Evolutionary conservation across 2,113 vertebrate genomes (phyloP), one percentile per base, ranked within the genome.

Genomic region (Brachirus orientalis): DNA sequence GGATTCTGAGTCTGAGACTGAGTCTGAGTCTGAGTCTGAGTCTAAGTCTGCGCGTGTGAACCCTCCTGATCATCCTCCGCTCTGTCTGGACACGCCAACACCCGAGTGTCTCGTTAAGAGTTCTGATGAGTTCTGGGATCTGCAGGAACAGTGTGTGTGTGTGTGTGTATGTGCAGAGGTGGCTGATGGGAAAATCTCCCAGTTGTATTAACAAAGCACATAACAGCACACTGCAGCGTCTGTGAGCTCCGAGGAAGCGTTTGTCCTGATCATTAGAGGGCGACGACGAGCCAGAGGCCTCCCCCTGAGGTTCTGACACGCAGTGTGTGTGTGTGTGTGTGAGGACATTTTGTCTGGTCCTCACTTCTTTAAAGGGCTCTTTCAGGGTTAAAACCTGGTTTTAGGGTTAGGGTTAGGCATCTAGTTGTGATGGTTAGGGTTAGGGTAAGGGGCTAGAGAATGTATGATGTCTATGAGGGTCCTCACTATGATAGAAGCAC

Each of bases 101-200:
- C 88, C 77, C 18, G 28, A 59, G 77, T 62, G 68, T 75, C 80
- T 87, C 71, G 91, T 90, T 91, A 92, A 63, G 61, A 48, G 61
- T 73, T 84, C 80, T 75, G 77, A 67, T 22, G 36, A 84, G 72
- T 74, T 56, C 67, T 79, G 36, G 85, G 72, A 75, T 56, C 67
- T 79, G 54, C 40, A 44, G 50, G 56, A 58, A 58, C 68, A 19
- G 63, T 46, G 46, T 4, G 18, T 28, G 28, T 28, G 28, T 28
- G 28, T 28, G 28, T 28, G 28, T 28, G 22, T 28, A 5, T 28
- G 22, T 5, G 28, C 65, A 13, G 17, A 58, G 69, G 68, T 22
- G 46, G 44, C 64, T 17, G 44, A 35, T 28, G 11, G 67, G 56
- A 48, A 52, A 48, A 18, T 36, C 64, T 62, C 75, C 83, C 66